Base-by-base conservation (phyloP, 1,140 invertebrate genomes). In the Homalodisca vitripennis region DNA sequence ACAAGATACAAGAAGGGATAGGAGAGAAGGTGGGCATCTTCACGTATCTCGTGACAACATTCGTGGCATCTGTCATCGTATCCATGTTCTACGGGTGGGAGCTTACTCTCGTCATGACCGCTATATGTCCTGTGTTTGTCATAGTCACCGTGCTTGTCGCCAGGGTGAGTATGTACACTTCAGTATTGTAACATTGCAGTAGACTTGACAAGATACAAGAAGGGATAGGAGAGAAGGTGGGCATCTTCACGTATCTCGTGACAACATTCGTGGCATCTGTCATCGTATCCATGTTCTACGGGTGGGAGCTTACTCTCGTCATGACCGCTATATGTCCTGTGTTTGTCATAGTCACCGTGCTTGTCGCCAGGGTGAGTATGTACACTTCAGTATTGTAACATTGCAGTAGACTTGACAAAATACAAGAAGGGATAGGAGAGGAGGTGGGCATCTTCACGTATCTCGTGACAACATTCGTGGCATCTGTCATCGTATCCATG, bases 181-280 rank as follows among this genome's bases (percentile, higher is more conserved):
- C n/a, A n/a, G n/a, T n/a, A n/a, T n/a, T n/a, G n/a, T n/a, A n/a
- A n/a, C n/a, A n/a, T n/a, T n/a, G 47, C 76, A 95, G 93, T 77
- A 93, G 96, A 80, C 83, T 96, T 14, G 85, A 91, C 10, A 92
- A 94, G 79, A 84, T 96, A 71, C 90, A 94, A 77, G 92, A 89
- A 67, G 95, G 95, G 13, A 93, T 97, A n/a, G 94, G 93, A 0
- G 95, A 98, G 80, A 98, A 98, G 78, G 82, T 97, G 1, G 88
- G 89, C 0, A 89, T 94, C 72, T 90, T 97, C 71, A 80, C 92
- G 0, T 91, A 92, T 75, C 82, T 92, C 51, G 82, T 68, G 30
- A 55, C 48, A n/a, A 90, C 90, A 0, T 95, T 94, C 75, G 76
- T 93, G 0, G 84, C 87, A 0, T 90, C 89, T 1, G 84, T 95